phyloP scores from a whole-genome alignment of 2,113 vertebrate species.

The Donacobius atricapilla region DNA sequence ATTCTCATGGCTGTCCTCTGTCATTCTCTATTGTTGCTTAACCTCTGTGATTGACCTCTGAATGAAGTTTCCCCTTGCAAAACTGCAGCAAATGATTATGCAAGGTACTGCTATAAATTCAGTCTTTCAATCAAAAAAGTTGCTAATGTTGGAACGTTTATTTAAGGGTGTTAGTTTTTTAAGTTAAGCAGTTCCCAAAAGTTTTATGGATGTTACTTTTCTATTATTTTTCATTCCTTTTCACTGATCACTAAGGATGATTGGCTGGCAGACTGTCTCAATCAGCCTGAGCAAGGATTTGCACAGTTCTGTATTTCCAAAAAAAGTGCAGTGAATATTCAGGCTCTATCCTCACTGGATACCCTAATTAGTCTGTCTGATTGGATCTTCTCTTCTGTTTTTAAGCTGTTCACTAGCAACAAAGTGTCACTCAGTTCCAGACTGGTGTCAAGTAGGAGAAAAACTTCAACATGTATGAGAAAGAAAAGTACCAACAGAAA shows the following conservation, averaged over 20 bases:
- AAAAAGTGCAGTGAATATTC: conserved; percentile 23
- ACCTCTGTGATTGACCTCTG: background rate
- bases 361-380: conserved; percentile 28
- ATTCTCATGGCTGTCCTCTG: background rate
- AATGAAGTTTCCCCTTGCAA: background rate
- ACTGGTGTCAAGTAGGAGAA: background rate
- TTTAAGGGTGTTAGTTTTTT: background rate
- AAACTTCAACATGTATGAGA: background rate
- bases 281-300: conserved; percentile 24
- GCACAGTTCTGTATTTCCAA: background rate
- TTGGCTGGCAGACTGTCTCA: conserved; percentile 2
- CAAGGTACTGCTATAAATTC: background rate
- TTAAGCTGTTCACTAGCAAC: background rate
- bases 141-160: background rate
- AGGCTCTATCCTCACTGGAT: background rate
- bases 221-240: conserved; percentile 6
- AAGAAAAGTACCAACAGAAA: background rate
- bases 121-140: background rate
- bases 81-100: background rate
- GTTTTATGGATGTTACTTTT: background rate
- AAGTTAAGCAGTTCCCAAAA: background rate
- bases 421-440: background rate
- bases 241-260: background rate
- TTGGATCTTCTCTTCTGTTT: conserved; percentile 27
- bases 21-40: background rate